Conservation (phyloP, 2,888 invertebrate genomes). For the Eulithis testata region DNA sequence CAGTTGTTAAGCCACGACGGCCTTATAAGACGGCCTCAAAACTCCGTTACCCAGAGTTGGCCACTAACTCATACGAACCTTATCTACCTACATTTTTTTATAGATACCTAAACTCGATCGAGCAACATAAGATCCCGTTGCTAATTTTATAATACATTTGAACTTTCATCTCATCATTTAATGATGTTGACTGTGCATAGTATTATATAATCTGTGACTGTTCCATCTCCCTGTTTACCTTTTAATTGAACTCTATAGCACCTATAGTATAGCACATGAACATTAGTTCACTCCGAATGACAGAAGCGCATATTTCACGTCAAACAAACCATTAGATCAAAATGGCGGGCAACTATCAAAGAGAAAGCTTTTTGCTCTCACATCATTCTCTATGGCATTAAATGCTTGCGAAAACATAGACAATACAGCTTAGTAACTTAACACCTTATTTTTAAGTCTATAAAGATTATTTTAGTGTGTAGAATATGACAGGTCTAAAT, state of each 20-base stretch:
- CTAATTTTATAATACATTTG: too few species aligned
- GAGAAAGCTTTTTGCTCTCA: constrained; percentile 80
- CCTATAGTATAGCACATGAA: constrained; percentile 46
- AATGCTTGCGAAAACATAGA: constrained; percentile 62
- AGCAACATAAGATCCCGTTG: too few species aligned
- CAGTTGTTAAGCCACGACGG: too few species aligned
- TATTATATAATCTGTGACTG: too few species aligned
- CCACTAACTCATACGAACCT: too few species aligned
- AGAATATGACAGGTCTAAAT: constrained; percentile 69
- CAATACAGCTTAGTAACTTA: constrained; percentile 43
- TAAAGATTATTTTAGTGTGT: constrained; percentile 47
- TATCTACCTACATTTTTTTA: too few species aligned
- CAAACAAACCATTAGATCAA: constrained; percentile 77
- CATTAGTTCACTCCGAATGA: constrained; percentile 76
- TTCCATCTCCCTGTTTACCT: constrained; percentile 48
- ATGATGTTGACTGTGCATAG: background rate
- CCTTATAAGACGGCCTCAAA: too few species aligned
- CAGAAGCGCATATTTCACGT: constrained; percentile 77
- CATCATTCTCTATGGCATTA: constrained; percentile 79
- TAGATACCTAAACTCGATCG: too few species aligned
- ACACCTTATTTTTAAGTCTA: constrained; percentile 38
- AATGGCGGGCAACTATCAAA: constrained; percentile 82
- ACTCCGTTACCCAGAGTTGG: too few species aligned
- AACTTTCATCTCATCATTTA: too few species aligned
- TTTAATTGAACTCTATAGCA: constrained; percentile 64